Evolutionary conservation across 2,113 vertebrate genomes (phyloP).

Genomic region (Tyrannus savana): DNA sequence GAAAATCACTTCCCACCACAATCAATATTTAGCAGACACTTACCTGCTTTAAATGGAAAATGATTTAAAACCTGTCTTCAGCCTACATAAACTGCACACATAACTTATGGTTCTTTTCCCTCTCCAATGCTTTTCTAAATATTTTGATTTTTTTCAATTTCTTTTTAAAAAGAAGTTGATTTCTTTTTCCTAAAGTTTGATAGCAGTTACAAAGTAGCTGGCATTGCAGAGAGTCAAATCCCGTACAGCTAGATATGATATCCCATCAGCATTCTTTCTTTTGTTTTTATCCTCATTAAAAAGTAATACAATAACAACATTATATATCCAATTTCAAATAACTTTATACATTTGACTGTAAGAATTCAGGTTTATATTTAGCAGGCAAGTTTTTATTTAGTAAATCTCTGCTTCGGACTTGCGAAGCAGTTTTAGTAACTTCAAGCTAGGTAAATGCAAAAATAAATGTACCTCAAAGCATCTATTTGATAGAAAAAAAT

Average conservation of each 20-base stretch:
- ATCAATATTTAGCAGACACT: background rate
- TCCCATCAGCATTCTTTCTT: background rate
- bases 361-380: background rate
- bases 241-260: background rate
- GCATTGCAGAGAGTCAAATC: background rate
- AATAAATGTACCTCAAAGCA: background rate
- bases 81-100: background rate
- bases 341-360: background rate
- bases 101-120: background rate
- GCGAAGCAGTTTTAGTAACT: background rate
- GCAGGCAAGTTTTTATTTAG: background rate
- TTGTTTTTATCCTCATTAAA: background rate
- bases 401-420: background rate
- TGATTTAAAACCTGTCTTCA: background rate
- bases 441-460: background rate
- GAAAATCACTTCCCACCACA: background rate
- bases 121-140: background rate
- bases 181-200: background rate
- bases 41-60: background rate
- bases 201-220: background rate
- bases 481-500: background rate
- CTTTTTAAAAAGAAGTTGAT: background rate
- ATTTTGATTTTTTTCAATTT: background rate
- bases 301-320: background rate
- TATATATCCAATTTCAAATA: background rate